Evolutionary conservation across 2,797 vertebrate genomes (phyloP).

Genomic region (Diceros bicornis): DNA sequence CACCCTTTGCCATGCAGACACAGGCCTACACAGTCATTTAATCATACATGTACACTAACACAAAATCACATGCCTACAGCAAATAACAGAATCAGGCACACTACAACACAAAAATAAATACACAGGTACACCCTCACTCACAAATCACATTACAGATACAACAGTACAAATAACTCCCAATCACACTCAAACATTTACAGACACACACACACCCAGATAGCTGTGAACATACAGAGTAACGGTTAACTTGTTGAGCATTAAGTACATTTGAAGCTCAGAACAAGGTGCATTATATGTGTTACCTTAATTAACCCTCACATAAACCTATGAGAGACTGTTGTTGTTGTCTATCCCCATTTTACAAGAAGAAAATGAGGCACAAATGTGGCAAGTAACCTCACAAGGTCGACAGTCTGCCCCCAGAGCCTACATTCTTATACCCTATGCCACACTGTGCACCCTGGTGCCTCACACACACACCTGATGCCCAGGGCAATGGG

Average conservation of each 20-base stretch:
- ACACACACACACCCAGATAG: neutral
- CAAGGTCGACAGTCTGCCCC: neutral
- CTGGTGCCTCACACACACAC: neutral
- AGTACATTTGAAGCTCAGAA: slow-evolving; percentile 27
- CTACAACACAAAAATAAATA: slow-evolving; percentile 6
- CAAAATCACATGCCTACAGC: neutral
- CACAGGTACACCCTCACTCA: slow-evolving; percentile 11
- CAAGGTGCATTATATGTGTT: neutral
- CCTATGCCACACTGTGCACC: neutral
- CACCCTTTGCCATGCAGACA: neutral
- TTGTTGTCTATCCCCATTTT: neutral
- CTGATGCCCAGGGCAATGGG: neutral
- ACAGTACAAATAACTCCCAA: slow-evolving; percentile 42
- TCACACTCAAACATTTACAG: slow-evolving; percentile 23
- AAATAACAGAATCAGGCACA: slow-evolving; percentile 48
- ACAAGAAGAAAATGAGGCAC: slow-evolving; percentile 13
- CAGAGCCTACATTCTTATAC: neutral
- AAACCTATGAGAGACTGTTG: neutral
- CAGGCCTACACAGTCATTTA: neutral
- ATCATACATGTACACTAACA: slow-evolving; percentile 40
- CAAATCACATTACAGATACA: neutral
- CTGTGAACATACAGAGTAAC: neutral
- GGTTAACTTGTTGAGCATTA: slow-evolving; percentile 47
- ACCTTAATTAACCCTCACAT: slow-evolving; percentile 71
- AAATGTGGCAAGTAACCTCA: neutral